Evolutionary conservation across 2,113 vertebrate genomes (phyloP).

Genomic region (Leptosomus discolor): DNA sequence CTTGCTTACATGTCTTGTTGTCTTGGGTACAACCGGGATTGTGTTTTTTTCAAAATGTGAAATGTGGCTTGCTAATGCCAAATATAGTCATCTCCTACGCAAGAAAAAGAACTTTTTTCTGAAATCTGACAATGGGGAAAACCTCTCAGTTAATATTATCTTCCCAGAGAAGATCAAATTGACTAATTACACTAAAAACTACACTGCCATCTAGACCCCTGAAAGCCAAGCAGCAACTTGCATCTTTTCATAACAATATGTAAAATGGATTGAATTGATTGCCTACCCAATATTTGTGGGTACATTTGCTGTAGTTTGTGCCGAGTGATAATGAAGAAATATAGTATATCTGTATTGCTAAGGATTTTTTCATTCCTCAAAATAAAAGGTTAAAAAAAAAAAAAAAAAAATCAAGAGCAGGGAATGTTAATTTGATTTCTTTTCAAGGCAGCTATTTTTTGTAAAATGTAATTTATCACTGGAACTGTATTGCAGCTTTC

Average conservation of each 20-base stretch:
- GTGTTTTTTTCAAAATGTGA: conserved; percentile 92
- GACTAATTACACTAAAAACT: conserved; percentile 82
- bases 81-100: conserved; percentile 83
- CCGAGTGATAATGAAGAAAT: conserved; percentile 2
- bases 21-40: conserved; percentile 87
- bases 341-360: background rate
- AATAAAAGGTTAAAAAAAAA: background rate
- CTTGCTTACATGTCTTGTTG: conserved; percentile 89
- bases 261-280: background rate
- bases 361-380: background rate
- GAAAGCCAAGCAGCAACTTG: background rate
- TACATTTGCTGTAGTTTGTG: background rate
- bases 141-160: conserved; percentile 88
- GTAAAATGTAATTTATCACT: conserved; percentile 14
- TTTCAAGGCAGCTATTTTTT: conserved; percentile 31
- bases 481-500: background rate
- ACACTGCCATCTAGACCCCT: conserved; percentile 78
- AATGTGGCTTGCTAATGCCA: conserved; percentile 87
- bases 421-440: background rate
- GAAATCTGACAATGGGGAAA: conserved; percentile 75
- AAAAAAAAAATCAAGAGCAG: background rate
- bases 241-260: conserved; percentile 1
- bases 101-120: conserved; percentile 87
- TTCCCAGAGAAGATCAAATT: conserved; percentile 90
- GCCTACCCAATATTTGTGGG: background rate